Conservation (phyloP, 2,888 invertebrate genomes). For the Crioceris asparagi region DNA sequence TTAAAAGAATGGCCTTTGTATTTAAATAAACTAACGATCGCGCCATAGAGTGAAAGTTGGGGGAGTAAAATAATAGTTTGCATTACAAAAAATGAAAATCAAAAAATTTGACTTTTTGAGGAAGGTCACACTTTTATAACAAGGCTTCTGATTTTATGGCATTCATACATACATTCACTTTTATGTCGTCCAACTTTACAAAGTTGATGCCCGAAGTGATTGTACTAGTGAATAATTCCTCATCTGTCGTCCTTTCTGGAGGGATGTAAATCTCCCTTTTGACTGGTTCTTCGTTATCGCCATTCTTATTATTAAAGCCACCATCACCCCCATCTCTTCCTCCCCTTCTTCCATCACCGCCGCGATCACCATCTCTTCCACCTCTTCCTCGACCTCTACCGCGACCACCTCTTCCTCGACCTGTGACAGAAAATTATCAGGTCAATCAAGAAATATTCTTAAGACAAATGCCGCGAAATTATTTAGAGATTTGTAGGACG, state of each 20-base stretch:
- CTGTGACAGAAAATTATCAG: too few species aligned
- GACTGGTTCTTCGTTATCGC: slow-evolving; percentile 39
- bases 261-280: slow-evolving; percentile 60
- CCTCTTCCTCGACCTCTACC: slow-evolving; percentile 21
- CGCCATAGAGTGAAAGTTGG: too few species aligned
- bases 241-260: slow-evolving; percentile 62
- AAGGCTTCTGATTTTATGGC: not conserved
- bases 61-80: not conserved
- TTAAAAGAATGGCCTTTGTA: too few species aligned
- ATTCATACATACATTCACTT: slow-evolving; percentile 48
- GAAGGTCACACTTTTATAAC: not conserved
- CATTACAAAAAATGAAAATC: slow-evolving; percentile 4
- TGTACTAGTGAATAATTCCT: slow-evolving; percentile 51
- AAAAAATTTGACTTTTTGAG: not conserved
- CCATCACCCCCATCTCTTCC: slow-evolving; percentile 18
- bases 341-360: slow-evolving; percentile 33
- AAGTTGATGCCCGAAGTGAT: slow-evolving; percentile 58
- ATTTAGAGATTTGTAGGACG: too few species aligned
- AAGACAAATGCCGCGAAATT: too few species aligned
- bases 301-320: too few species aligned
- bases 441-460: too few species aligned
- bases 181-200: slow-evolving; percentile 78
- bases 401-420: slow-evolving; percentile 18
- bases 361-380: slow-evolving; percentile 21
- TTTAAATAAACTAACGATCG: too few species aligned